Base-by-base conservation (phyloP, 2,888 invertebrate species). In the Stomorhina lunata region DNA sequence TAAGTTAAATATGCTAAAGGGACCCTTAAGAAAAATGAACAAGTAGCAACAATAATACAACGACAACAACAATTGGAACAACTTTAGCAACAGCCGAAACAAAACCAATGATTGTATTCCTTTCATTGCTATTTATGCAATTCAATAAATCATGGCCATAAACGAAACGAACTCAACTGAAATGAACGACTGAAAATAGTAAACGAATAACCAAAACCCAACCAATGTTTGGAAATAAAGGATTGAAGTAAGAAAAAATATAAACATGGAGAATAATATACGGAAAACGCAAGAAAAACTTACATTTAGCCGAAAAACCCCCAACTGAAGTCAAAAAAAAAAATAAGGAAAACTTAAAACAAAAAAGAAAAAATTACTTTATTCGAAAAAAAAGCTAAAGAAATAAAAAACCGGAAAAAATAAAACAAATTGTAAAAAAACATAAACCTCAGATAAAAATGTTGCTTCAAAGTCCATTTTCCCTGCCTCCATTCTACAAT, bases 141-240 rank as follows among this genome's bases (percentile, higher is more conserved):
- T 88, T 89, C 90, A 87, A 89, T 89, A 89, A 89, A 89, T 89
- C 90, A 90, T 87, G 85, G 80, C 65, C 88, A 84, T 80, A 85
- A 85, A 85, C 73, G 80, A 76, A 69, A 55, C 34, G 53, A 75
- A 75, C n/a, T n/a, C n/a, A n/a, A n/a, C n/a, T n/a, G n/a, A n/a
- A n/a, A n/a, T n/a, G n/a, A n/a, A n/a, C n/a, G n/a, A n/a, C n/a
- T n/a, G n/a, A n/a, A n/a, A n/a, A n/a, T n/a, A 17, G 10, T 10
- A 48, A 59, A 53, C 45, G 59, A 71, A 15, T 7, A 53, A 37
- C 20, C 10, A 76, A 66, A 66, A 12, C 25, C 43, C 76, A 80
- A 76, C 61, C 79, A 69, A 15, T 27, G 1, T 43, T 63, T 55
- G 43, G 15, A 63, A 68, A 40, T 43, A 34, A 20, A 22, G 37